Conservation (phyloP, 2,797 vertebrate species). For the Phataginus tricuspis region DNA sequence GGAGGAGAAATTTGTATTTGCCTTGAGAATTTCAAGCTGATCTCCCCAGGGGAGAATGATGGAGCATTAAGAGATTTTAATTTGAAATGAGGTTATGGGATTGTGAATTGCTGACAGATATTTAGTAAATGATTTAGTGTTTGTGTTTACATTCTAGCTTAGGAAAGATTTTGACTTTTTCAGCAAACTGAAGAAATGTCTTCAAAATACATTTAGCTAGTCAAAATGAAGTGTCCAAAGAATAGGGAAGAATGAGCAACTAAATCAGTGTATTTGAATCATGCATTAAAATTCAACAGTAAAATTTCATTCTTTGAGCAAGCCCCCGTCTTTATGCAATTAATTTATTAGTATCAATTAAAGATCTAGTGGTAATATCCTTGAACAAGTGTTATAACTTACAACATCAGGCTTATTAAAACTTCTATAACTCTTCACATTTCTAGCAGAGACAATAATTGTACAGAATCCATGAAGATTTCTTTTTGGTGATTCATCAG, state of each 20-base stretch:
- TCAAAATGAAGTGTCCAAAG: constrained; percentile 82
- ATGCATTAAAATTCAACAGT: constrained; percentile 79
- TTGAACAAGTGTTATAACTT: constrained; percentile 68
- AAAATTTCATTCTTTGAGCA: constrained; percentile 66
- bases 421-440: not conserved
- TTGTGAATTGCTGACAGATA: constrained; percentile 75
- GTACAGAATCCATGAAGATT: not conserved
- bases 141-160: constrained; percentile 74
- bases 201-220: constrained; percentile 73
- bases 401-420: constrained; percentile 64
- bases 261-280: constrained; percentile 78
- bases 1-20: constrained; percentile 68
- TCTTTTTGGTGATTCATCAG: not conserved
- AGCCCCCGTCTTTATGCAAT: constrained; percentile 75
- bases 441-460: not conserved
- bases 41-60: constrained; percentile 48
- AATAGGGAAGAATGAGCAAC: constrained; percentile 68
- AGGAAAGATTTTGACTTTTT: constrained; percentile 77
- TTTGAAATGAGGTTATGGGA: constrained; percentile 77
- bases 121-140: constrained; percentile 76
- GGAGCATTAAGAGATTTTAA: constrained; percentile 76
- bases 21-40: constrained; percentile 72
- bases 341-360: constrained; percentile 81
- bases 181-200: constrained; percentile 67
- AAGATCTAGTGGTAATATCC: constrained; percentile 49